Evolutionary conservation across 1,140 invertebrate species (phyloP), one percentile per base, ranked within the genome.

Genomic region (Cataglyphis hispanica): DNA sequence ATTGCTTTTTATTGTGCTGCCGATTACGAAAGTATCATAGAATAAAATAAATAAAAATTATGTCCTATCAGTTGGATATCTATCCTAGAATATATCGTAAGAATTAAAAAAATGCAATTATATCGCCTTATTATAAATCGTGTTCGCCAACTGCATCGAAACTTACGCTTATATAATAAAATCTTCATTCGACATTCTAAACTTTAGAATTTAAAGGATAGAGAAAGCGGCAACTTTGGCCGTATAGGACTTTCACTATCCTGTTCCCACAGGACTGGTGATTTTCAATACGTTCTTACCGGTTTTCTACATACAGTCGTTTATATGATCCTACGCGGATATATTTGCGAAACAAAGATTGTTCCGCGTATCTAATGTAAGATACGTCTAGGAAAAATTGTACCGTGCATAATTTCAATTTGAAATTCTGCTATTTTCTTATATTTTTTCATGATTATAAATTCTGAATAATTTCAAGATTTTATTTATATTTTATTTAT

Each of bases 211-310:
- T 50, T 19, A 50, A 61, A 85, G 53, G 37, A 77, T 56, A 53
- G 86, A 89, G 87, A 88, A 88, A 89, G 87, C 69, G 66, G 75
- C 61, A 80, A 88, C 60, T 69, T 16, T 53, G n/a, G 1, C 34
- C 53, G 31, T 8, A 16, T 56, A 83, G 83, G 27, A 86, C 87
- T 89, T 89, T 89, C 87, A 88, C 87, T 63, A 67, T 70, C 69
- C 64, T 85, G 56, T 74, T 70, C 75, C 83, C 19, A 1, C 25
- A 46, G 56, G 63, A 75, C 25, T 27, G 37, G 11, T 34, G 31
- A 11, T 16, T n/a, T 53, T 10, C 8, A n/a, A 27, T n/a, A 4
- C 22, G 22, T 67, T 16, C 43, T 80, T 80, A 80, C 43, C 22
- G 10, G 16, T 69, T 50, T 50, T 40, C 6, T 56, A 19, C 16